phyloP scores from a whole-genome alignment of 2,797 vertebrate species.

The Sardinella longiceps region DNA sequence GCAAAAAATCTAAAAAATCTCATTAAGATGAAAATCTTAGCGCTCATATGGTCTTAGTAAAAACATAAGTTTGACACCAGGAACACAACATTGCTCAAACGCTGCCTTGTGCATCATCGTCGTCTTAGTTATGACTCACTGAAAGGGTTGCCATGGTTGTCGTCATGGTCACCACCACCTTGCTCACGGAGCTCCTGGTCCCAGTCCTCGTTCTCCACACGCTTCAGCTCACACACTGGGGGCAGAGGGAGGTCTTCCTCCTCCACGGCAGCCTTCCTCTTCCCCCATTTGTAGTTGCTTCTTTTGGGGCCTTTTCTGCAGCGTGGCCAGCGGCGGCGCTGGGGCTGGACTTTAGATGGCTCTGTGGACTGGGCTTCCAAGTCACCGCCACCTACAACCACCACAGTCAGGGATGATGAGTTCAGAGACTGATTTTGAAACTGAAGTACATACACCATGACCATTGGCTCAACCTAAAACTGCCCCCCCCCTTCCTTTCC shows the following conservation, averaged over 20 bases:
- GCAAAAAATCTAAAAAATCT: no score
- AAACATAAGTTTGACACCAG: no score
- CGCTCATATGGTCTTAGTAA: no score
- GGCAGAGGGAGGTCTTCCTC: not conserved
- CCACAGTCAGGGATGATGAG: not conserved
- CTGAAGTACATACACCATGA: no score
- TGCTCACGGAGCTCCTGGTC: conserved; percentile 65
- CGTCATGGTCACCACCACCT: not conserved
- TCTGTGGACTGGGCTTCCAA: not conserved
- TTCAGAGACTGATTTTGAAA: no score
- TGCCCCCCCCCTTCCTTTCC: no score
- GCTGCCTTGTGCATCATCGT: not conserved
- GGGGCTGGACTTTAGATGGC: not conserved
- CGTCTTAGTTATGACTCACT: not conserved
- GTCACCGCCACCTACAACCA: not conserved
- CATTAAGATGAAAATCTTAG: no score
- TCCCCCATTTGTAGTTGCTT: conserved; percentile 17
- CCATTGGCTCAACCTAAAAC: no score
- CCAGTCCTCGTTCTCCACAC: conserved; percentile 71
- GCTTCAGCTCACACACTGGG: not conserved
- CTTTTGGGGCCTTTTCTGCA: conserved; percentile 31
- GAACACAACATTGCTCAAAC: no score
- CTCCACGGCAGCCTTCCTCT: not conserved
- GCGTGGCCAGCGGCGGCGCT: not conserved
- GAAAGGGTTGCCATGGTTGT: conserved; percentile 28